phyloP scores from a whole-genome alignment of 1,140 invertebrate genomes.

The Nephotettix cincticeps region DNA sequence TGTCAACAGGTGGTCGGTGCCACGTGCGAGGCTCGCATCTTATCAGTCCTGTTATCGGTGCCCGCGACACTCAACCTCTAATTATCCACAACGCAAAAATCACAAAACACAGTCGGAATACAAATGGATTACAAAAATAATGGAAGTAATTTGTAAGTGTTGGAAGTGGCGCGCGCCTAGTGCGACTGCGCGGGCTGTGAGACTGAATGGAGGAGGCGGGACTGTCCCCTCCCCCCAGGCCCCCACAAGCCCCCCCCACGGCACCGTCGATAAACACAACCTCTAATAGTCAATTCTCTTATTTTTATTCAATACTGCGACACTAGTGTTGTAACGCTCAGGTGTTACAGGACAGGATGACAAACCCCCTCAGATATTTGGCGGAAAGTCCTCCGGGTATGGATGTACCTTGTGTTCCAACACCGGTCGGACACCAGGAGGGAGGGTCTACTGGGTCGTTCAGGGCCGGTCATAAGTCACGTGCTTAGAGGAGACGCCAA shows the following conservation, averaged over 20 bases:
- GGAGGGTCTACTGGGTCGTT: too few relatives aligned
- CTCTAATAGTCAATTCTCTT: conserved; percentile 21
- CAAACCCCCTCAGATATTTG: too few relatives aligned
- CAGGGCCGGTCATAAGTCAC: too few relatives aligned
- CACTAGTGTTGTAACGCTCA: background rate
- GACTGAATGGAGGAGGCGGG: conserved; percentile 17
- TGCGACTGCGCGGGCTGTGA: background rate
- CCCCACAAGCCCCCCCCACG: background rate
- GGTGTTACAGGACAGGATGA: too few relatives aligned
- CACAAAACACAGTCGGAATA: conserved; percentile 18
- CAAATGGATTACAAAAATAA: conserved; percentile 22
- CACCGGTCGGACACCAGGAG: too few relatives aligned
- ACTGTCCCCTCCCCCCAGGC: background rate
- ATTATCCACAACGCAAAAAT: conserved; percentile 14
- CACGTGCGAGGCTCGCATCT: too few relatives aligned
- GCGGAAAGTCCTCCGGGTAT: too few relatives aligned
- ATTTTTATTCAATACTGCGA: conserved; percentile 19
- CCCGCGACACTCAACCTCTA: background rate
- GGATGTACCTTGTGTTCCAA: too few relatives aligned
- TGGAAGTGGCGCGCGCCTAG: background rate
- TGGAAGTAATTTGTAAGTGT: conserved; percentile 22
- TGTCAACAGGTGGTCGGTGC: too few relatives aligned
- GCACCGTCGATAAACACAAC: conserved; percentile 12
- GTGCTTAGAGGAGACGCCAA: too few relatives aligned
- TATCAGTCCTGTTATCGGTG: background rate